phyloP scores from a whole-genome alignment of 1,140 invertebrate species.

The Ruditapes philippinarum region DNA sequence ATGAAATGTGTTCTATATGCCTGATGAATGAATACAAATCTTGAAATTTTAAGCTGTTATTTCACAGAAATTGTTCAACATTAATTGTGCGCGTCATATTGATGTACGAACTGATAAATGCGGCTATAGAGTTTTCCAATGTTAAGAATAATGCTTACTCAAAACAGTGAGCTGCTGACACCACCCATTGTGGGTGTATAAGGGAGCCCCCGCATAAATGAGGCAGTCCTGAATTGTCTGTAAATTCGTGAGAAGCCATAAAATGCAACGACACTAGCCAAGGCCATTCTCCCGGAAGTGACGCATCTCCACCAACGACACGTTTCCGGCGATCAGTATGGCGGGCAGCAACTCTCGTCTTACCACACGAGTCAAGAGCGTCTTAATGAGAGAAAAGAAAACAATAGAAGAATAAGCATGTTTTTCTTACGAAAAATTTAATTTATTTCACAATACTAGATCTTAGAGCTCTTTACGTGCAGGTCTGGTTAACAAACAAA shows the following conservation, averaged over 20 bases:
- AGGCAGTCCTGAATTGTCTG: slow-evolving; percentile 61
- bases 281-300: slow-evolving; percentile 77
- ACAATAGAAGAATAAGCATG: too few species aligned
- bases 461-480: too few species aligned
- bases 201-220: slow-evolving; percentile 86
- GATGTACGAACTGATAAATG: too few species aligned
- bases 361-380: slow-evolving; percentile 55
- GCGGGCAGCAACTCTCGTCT: slow-evolving; percentile 8
- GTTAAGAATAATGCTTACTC: slow-evolving; percentile 65
- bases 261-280: slow-evolving; percentile 80
- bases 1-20: too few species aligned
- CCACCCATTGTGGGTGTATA: slow-evolving; percentile 84
- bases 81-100: too few species aligned
- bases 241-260: slow-evolving; percentile 54
- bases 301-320: slow-evolving; percentile 75
- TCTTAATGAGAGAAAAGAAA: slow-evolving; percentile 28
- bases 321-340: slow-evolving; percentile 70
- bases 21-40: too few species aligned
- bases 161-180: slow-evolving; percentile 87
- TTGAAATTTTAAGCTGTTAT: too few species aligned
- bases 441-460: too few species aligned
- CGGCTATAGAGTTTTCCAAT: too few species aligned
- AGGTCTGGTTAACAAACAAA: too few species aligned
- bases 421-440: too few species aligned
- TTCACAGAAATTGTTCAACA: too few species aligned